Percentiles rank a stretch among this genome's conserved stretches.
phyloP scores from a whole-genome alignment of 2,113 vertebrate species.

The Spizaetus ornatus region DNA sequence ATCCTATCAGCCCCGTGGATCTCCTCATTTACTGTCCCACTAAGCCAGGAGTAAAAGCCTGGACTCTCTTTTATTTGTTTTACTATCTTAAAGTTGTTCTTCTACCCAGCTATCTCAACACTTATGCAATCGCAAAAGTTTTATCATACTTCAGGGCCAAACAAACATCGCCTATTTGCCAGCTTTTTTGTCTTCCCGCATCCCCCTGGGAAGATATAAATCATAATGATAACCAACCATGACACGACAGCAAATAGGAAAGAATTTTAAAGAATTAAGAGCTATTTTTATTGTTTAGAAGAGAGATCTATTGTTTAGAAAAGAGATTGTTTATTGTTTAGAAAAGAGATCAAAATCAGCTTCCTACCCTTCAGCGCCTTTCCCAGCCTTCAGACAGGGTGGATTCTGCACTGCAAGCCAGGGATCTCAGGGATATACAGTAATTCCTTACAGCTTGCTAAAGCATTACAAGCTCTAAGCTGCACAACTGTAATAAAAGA shows the following conservation, averaged over 20 bases:
- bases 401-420: background rate
- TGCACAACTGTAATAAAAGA: background rate
- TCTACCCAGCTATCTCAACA: background rate
- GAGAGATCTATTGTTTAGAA: background rate
- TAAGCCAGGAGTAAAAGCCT: background rate
- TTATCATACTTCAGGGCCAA: background rate
- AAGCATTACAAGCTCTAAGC: constrained; percentile 7
- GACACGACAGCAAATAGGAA: background rate
- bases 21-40: background rate
- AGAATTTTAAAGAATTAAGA: constrained; percentile 4
- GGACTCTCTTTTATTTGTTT: background rate
- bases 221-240: background rate
- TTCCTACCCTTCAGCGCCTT: background rate
- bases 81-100: background rate
- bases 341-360: constrained; percentile 31
- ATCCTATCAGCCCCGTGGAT: background rate
- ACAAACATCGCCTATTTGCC: background rate
- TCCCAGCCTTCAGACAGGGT: background rate
- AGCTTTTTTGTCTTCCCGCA: background rate
- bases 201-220: background rate
- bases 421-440: background rate
- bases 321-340: background rate
- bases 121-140: background rate
- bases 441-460: constrained; percentile 39
- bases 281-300: constrained; percentile 23